Evolutionary conservation across 1,140 invertebrate genomes (phyloP), one percentile per base, ranked within the genome.

Genomic region (Psilanteris sp.): DNA sequence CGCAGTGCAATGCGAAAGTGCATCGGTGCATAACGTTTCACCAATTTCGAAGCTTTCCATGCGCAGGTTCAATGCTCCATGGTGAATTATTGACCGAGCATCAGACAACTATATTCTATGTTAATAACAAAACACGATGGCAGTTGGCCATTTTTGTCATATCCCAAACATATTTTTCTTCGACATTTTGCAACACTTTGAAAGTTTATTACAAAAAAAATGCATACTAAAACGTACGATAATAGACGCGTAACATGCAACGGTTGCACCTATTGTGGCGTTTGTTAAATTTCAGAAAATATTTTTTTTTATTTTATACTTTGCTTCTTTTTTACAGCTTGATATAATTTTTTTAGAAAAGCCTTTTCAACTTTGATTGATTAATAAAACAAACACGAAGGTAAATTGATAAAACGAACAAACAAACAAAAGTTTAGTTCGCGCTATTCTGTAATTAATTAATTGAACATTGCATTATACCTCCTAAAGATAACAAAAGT

Each of bases 51-150:
- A 57, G 64, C 29, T 55, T 68, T 46, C 11, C 43, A 57, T n/a
- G 50, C 55, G 29, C 67, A 54, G 67, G 68, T 39, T 73, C 70
- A 73, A 55, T 27, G 68, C 32, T 43, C 68, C 3, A 6, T 34
- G 39, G 48, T 39, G 59, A 50, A 72, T 72, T 72, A 64, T 72
- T 57, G 68, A 72, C 43, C 32, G 37, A 27, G 9, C 41, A 39
- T 7, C 11, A 13, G 13, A 15, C 24, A 18, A 32, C 39, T 39
- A 62, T 62, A 44, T 62, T 55, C 32, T 39, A 55, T 62, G 57
- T 62, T 54, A 55, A 62, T 57, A 64, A 73, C 59, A 57, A 57
- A 57, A 59, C 41, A 36, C 7, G 24, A 41, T 32, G 34, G 22
- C 26, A 61, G 26, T 31, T 34, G 18, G 26, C 29, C 22, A 50